These are phyloP conservation scores for Pollimyrus isidori DNA, from an alignment of 2,113 vertebrate genomes.

Conservation along the genomic window DNA sequence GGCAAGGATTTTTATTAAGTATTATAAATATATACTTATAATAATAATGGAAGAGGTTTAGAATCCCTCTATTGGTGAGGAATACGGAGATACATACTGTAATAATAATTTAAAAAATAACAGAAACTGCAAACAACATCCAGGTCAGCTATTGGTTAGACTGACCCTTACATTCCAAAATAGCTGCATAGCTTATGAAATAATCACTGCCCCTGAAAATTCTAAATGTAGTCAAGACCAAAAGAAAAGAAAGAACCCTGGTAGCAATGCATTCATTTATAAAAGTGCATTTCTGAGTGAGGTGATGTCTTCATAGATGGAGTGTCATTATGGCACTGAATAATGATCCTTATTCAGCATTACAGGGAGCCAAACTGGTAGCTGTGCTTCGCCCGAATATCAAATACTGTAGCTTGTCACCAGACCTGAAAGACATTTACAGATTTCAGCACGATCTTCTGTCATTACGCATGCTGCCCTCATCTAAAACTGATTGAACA, in stretches of 20 bases:
- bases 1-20: background rate
- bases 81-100: background rate
- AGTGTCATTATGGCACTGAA: background rate
- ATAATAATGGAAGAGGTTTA: background rate
- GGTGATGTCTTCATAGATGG: background rate
- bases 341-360: background rate
- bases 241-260: background rate
- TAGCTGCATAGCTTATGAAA: background rate
- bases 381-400: background rate
- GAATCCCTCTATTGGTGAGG: background rate
- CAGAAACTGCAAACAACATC: background rate
- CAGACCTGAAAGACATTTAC: background rate
- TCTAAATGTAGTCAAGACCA: background rate
- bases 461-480: background rate
- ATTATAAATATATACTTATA: background rate
- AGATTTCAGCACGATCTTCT: background rate
- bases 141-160: background rate
- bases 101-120: background rate
- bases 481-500: background rate
- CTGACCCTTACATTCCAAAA: background rate
- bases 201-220: background rate
- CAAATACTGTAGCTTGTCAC: background rate
- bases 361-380: background rate
- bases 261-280: background rate
- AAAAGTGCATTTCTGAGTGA: background rate